Evolutionary conservation across 2,888 invertebrate species (phyloP).

Genomic region (Acronicta alni): DNA sequence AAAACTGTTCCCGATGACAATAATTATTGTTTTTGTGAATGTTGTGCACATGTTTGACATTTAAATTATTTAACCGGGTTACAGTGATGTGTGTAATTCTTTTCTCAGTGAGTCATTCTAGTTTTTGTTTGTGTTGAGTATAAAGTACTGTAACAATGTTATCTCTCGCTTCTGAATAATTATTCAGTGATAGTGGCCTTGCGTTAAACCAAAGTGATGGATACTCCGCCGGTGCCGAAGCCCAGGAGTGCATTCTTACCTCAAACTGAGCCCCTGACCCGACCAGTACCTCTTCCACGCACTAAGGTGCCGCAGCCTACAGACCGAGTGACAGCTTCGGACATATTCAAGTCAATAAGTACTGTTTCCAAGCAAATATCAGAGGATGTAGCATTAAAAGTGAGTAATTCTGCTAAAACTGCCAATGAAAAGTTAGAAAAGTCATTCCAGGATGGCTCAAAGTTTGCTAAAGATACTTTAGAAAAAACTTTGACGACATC

Average conservation of each 20-base stretch:
- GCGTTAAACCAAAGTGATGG: constrained; percentile 66
- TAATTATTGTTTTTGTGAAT: constrained; percentile 17
- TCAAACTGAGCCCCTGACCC: constrained; percentile 73
- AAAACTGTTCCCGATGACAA: constrained; percentile 10
- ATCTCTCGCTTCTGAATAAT: constrained; percentile 59
- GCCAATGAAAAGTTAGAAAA: constrained; percentile 81
- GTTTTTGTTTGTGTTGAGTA: constrained; percentile 60
- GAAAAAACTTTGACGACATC: constrained; percentile 85
- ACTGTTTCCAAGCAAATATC: constrained; percentile 89
- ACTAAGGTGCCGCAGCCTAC: constrained; percentile 70
- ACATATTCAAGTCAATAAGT: constrained; percentile 85
- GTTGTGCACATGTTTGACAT: constrained; percentile 7
- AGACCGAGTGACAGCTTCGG: constrained; percentile 79
- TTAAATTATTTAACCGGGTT: constrained; percentile 51
- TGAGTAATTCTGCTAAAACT: constrained; percentile 78
- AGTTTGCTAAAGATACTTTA: constrained; percentile 82
- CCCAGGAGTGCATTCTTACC: constrained; percentile 72
- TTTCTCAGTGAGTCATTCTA: constrained; percentile 60
- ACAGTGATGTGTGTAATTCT: constrained; percentile 49
- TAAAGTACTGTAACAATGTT: constrained; percentile 62
- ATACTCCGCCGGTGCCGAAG: constrained; percentile 83
- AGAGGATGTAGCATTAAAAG: constrained; percentile 88
- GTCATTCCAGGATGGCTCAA: constrained; percentile 78
- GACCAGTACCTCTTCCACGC: constrained; percentile 88
- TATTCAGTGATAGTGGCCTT: constrained; percentile 50